phyloP scores from a whole-genome alignment of 2,888 invertebrate genomes.

The Tupiocoris notatus region DNA sequence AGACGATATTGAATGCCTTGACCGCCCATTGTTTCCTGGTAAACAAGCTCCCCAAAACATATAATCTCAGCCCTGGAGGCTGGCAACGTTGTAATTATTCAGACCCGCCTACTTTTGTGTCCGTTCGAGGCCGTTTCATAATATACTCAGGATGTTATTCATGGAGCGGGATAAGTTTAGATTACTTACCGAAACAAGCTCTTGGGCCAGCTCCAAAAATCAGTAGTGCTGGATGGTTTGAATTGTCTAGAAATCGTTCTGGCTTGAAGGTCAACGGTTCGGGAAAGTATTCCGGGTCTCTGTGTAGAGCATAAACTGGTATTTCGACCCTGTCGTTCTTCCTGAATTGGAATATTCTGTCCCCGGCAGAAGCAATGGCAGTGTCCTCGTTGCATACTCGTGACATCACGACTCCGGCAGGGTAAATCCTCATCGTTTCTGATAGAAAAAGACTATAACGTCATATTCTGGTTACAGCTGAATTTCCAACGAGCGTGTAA shows the following conservation, averaged over 20 bases:
- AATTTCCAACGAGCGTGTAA: too few relatives aligned
- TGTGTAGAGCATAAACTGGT: constrained; percentile 34
- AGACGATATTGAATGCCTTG: too few relatives aligned
- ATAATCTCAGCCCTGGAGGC: too few relatives aligned
- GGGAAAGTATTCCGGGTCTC: constrained; percentile 35
- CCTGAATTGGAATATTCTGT: constrained; percentile 25
- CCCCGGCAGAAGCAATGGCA: constrained; percentile 6
- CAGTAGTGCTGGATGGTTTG: constrained; percentile 51
- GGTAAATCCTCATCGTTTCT: constrained; percentile 42
- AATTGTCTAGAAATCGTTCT: constrained; percentile 15
- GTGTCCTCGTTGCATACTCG: constrained; percentile 30
- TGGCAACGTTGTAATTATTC: too few relatives aligned
- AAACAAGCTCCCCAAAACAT: too few relatives aligned
- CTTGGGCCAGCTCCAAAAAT: constrained; percentile 48
- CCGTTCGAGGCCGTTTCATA: too few relatives aligned
- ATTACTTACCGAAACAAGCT: constrained; percentile 41
- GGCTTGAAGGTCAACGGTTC: constrained; percentile 37
- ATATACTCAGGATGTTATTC: too few relatives aligned
- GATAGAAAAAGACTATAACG: constrained; percentile 13
- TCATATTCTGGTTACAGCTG: too few relatives aligned
- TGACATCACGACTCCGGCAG: constrained; percentile 22
- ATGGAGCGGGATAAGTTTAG: too few relatives aligned
- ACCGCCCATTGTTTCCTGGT: too few relatives aligned
- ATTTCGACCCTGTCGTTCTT: constrained; percentile 31
- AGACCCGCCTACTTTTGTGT: too few relatives aligned